Conservation (phyloP, 2,113 vertebrate genomes). For the Erythrolamprus reginae region DNA sequence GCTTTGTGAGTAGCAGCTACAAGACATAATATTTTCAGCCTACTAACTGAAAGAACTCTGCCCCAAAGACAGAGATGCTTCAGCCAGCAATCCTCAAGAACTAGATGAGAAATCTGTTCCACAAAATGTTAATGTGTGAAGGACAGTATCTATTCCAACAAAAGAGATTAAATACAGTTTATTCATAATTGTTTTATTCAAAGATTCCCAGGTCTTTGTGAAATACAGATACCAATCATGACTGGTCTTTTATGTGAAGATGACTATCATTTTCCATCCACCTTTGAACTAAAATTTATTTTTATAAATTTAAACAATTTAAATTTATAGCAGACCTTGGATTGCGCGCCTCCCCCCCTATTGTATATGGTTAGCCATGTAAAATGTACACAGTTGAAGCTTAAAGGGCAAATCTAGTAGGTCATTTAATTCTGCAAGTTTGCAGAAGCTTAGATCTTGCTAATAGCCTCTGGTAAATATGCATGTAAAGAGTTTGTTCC, state of each 20-base stretch:
- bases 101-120: constrained; percentile 21
- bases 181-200: constrained; percentile 40
- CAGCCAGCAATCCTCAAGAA: constrained; percentile 7
- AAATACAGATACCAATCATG: constrained; percentile 18
- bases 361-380: not conserved
- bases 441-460: not conserved
- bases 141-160: constrained; percentile 10
- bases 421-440: not conserved
- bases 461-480: not conserved
- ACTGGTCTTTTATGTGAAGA: not conserved
- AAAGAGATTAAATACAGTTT: constrained; percentile 29
- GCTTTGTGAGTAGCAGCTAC: not conserved
- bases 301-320: too few species aligned
- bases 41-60: not conserved
- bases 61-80: not conserved
- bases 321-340: not conserved
- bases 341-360: not conserved
- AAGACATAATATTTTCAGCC: not conserved
- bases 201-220: constrained; percentile 6
- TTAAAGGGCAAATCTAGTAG: not conserved
- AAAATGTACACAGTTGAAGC: not conserved
- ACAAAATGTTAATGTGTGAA: constrained; percentile 29
- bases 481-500: not conserved
- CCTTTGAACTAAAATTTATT: constrained; percentile 6
- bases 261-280: not conserved